These are phyloP conservation scores for Lepidurus arcticus DNA, from an alignment of 1,140 invertebrate genomes.

Conservation along the genomic window DNA sequence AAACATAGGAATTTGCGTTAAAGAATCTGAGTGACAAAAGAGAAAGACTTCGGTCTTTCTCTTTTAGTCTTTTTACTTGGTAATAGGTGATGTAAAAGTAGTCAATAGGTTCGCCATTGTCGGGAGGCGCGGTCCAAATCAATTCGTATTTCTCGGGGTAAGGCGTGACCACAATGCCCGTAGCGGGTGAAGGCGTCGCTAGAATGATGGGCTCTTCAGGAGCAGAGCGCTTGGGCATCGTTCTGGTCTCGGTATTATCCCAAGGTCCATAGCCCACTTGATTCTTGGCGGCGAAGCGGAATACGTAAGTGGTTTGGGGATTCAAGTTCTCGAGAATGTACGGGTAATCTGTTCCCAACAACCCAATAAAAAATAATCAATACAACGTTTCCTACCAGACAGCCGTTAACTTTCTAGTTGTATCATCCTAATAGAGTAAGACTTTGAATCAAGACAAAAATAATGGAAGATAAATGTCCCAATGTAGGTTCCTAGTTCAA, in stretches of 20 bases:
- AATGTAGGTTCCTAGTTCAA: too few species aligned
- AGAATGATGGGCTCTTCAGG: slow-evolving; percentile 52
- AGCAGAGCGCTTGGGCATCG: slow-evolving; percentile 51
- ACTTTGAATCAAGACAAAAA: neutral
- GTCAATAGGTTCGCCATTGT: slow-evolving; percentile 84
- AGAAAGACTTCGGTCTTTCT: too few species aligned
- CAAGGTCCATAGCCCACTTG: slow-evolving; percentile 72
- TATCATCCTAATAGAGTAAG: too few species aligned
- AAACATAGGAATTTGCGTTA: neutral
- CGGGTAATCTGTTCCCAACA: slow-evolving; percentile 31
- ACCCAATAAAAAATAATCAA: slow-evolving; percentile 1
- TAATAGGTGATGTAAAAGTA: slow-evolving; percentile 73
- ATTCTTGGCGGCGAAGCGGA: slow-evolving; percentile 77
- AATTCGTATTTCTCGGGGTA: slow-evolving; percentile 72
- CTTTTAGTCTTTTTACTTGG: slow-evolving; percentile 54
- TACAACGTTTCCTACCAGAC: neutral
- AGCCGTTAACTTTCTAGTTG: too few species aligned
- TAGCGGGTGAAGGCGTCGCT: slow-evolving; percentile 37
- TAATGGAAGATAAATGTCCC: neutral
- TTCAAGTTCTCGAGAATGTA: slow-evolving; percentile 74
- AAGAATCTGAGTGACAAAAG: too few species aligned
- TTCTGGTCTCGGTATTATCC: slow-evolving; percentile 41
- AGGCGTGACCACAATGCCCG: slow-evolving; percentile 46
- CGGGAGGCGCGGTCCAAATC: slow-evolving; percentile 70
- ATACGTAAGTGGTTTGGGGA: slow-evolving; percentile 72